Evolutionary conservation across 2,888 invertebrate genomes (phyloP), one percentile per base, ranked within the genome.

Genomic region (Pandemis cinnamomeana): DNA sequence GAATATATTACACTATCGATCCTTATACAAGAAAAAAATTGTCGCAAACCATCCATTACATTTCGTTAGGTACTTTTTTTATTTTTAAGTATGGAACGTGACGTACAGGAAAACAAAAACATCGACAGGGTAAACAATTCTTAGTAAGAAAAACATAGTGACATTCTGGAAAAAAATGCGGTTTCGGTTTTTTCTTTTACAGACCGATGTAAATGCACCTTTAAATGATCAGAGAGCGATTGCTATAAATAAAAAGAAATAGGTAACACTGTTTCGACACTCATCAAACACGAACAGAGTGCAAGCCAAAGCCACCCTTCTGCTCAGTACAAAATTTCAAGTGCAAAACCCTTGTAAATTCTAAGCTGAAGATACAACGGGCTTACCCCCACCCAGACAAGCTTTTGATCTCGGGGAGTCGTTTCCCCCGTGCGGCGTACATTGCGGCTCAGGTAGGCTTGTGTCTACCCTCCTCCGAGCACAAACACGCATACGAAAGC

Each of bases 371-470:
- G 71, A 77, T 78, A 71, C 76, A 71, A 73, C 73, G 71, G 72
- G 71, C 53, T 20, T 42, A 67, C 76, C 36, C 61, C 71, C 76
- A 69, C 76, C 80, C 77, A 75, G 77, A 81, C 79, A 62, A 80
- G 81, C 80, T 84, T 87, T 87, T 87, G 86, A 87, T 85, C 82
- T 85, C 73, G 77, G 79, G 79, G 78, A 67, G 44, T 36, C 36
- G 53, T 62, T 55, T n/a, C 66, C 53, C 67, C 44, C 58, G 44
- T 20, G 2, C 53, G 15, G 13, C n/a, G 44, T 55, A 67, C 74
- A 74, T 41, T 66, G 74, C 74, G 62, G 71, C 51, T 27, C 42
- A 60, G 27, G 73, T 70, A 66, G 20, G 60, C 60, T 27, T 41
- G 20, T 51, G 36, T 70, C 27, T 53, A 51, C 20, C 13, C 53